Conservation (phyloP, 2,797 vertebrate genomes). For the Onychomys torridus region DNA sequence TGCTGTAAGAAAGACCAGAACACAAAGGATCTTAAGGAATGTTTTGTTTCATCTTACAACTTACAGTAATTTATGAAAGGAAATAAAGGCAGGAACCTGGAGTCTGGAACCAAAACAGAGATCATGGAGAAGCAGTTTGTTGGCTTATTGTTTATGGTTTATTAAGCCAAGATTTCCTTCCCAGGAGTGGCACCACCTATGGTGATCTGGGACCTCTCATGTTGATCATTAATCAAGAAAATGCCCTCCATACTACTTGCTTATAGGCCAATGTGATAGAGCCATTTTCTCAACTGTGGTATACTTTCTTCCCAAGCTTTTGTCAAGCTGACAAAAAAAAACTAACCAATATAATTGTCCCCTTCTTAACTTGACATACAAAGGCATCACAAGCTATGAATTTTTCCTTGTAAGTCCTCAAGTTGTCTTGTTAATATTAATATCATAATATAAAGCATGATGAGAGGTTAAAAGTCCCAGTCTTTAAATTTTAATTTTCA, state of each 20-base stretch:
- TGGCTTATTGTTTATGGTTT: background rate
- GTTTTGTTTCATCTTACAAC: background rate
- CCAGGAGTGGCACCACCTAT: background rate
- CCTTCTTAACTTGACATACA: background rate
- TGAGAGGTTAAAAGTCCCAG: background rate
- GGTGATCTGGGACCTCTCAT: background rate
- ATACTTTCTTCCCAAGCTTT: background rate
- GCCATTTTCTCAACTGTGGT: background rate
- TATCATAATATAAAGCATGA: background rate
- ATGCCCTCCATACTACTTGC: background rate
- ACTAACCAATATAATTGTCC: background rate
- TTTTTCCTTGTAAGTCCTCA: background rate
- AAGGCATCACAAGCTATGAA: background rate
- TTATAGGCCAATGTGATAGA: background rate
- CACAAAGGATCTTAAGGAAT: background rate
- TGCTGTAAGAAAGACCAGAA: background rate
- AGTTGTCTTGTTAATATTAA: background rate
- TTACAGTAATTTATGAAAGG: background rate
- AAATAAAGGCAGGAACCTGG: background rate
- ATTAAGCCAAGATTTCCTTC: background rate
- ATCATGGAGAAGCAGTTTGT: background rate
- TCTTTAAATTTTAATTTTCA: background rate
- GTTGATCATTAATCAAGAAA: background rate
- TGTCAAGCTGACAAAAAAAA: background rate
- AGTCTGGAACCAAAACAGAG: background rate